These are phyloP conservation scores for Lapara coniferarum DNA, from an alignment of 2,888 invertebrate genomes.

Conservation along the genomic window DNA sequence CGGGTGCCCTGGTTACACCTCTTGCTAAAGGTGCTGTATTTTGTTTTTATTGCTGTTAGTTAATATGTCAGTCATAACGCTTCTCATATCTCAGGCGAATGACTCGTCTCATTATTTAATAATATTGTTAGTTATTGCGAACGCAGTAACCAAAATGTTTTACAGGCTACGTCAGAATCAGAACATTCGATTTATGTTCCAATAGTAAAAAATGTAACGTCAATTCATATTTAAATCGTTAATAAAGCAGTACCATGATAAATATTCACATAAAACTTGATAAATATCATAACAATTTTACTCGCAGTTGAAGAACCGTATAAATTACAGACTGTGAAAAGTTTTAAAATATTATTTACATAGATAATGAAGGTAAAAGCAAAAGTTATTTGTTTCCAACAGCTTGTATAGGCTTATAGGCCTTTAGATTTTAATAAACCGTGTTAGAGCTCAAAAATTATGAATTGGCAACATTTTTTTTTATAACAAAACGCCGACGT, in stretches of 20 bases:
- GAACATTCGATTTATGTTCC: neutral
- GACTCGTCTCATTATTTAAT: too few relatives aligned
- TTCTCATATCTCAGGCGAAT: too few relatives aligned
- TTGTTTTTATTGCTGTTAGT: too few relatives aligned
- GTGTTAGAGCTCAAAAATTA: slow-evolving; percentile 14
- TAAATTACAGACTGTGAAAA: slow-evolving; percentile 31
- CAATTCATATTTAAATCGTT: neutral
- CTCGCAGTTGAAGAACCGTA: slow-evolving; percentile 27
- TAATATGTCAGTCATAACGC: too few relatives aligned
- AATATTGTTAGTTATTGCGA: too few relatives aligned
- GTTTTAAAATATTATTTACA: slow-evolving; percentile 40
- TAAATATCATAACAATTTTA: slow-evolving; percentile 32
- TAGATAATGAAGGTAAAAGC: slow-evolving; percentile 39
- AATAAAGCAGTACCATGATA: neutral
- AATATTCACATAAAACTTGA: slow-evolving; percentile 27
- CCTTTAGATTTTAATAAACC: slow-evolving; percentile 19
- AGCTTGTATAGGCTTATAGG: neutral
- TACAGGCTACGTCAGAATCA: neutral
- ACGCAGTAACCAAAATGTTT: too few relatives aligned
- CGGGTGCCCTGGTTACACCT: too few relatives aligned
- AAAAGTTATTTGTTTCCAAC: slow-evolving; percentile 18
- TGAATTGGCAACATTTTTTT: slow-evolving; percentile 20
- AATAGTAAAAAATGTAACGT: neutral
- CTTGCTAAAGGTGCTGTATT: too few relatives aligned
- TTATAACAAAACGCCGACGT: slow-evolving; percentile 3